These are phyloP conservation scores for Cerceris ruficornis DNA, from an alignment of 2,888 invertebrate genomes.

Conservation along the genomic window DNA sequence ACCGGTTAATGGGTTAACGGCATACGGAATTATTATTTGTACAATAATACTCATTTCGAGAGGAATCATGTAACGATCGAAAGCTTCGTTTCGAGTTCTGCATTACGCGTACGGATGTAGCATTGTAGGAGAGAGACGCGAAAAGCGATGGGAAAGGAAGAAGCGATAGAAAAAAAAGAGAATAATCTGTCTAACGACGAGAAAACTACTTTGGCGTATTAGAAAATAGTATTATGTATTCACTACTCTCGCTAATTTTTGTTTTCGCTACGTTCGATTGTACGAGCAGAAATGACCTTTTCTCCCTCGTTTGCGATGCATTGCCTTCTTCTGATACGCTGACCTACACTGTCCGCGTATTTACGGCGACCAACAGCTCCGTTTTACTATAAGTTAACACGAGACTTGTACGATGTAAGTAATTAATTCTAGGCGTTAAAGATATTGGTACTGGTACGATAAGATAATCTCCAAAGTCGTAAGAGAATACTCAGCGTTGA, in stretches of 20 bases:
- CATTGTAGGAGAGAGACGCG: too few relatives aligned
- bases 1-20: slow-evolving; percentile 41
- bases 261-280: slow-evolving; percentile 24
- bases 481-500: slow-evolving; percentile 17
- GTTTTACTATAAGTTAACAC: slow-evolving; percentile 49
- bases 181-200: slow-evolving; percentile 19
- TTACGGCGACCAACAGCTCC: slow-evolving; percentile 46
- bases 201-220: slow-evolving; percentile 30
- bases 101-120: neutral
- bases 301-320: slow-evolving; percentile 12
- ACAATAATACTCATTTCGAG: slow-evolving; percentile 54
- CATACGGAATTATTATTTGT: slow-evolving; percentile 47
- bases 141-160: slow-evolving; percentile 7
- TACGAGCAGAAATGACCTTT: slow-evolving; percentile 16
- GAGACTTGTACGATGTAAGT: slow-evolving; percentile 58
- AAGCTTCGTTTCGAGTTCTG: slow-evolving; percentile 39
- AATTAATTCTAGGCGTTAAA: slow-evolving; percentile 41
- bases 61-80: slow-evolving; percentile 22
- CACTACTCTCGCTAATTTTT: slow-evolving; percentile 18
- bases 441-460: slow-evolving; percentile 35
- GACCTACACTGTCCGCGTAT: slow-evolving; percentile 53
- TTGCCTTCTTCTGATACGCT: slow-evolving; percentile 50
- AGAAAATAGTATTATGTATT: slow-evolving; percentile 48
- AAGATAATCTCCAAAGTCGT: slow-evolving; percentile 37
- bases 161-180: slow-evolving; percentile 13